phyloP scores from a whole-genome alignment of 2,888 invertebrate species.

The Eledone cirrhosa region DNA sequence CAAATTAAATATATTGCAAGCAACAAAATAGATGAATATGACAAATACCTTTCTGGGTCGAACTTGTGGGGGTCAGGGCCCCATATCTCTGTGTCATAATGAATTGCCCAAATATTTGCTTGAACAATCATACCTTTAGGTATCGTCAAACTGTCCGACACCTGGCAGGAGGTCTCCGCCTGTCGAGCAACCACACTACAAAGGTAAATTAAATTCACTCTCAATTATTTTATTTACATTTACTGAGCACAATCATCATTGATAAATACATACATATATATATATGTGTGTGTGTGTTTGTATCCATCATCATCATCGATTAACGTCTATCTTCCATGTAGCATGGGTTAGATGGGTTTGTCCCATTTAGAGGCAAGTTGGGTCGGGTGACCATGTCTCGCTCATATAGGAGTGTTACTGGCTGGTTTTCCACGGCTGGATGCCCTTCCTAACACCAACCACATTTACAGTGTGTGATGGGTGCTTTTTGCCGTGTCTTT shows the following conservation, averaged over 20 bases:
- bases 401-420: too few relatives aligned
- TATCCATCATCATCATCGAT: too few relatives aligned
- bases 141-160: slow-evolving; percentile 45
- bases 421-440: too few relatives aligned
- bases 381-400: too few relatives aligned
- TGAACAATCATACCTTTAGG: slow-evolving; percentile 59
- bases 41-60: slow-evolving; percentile 55
- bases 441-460: too few relatives aligned
- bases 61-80: slow-evolving; percentile 55
- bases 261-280: too few relatives aligned
- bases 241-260: neutral
- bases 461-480: too few relatives aligned
- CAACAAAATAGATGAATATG: neutral
- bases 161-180: slow-evolving; percentile 49
- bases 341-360: too few relatives aligned
- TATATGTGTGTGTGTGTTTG: too few relatives aligned
- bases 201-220: neutral
- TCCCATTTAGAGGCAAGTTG: too few relatives aligned
- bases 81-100: slow-evolving; percentile 56
- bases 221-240: neutral
- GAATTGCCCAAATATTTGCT: slow-evolving; percentile 60
- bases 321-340: too few relatives aligned
- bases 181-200: slow-evolving; percentile 57
- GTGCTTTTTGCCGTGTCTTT: too few relatives aligned
- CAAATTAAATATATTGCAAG: neutral